Base-by-base conservation (phyloP, 2,888 invertebrate genomes). In the Blastobasis adustella region DNA sequence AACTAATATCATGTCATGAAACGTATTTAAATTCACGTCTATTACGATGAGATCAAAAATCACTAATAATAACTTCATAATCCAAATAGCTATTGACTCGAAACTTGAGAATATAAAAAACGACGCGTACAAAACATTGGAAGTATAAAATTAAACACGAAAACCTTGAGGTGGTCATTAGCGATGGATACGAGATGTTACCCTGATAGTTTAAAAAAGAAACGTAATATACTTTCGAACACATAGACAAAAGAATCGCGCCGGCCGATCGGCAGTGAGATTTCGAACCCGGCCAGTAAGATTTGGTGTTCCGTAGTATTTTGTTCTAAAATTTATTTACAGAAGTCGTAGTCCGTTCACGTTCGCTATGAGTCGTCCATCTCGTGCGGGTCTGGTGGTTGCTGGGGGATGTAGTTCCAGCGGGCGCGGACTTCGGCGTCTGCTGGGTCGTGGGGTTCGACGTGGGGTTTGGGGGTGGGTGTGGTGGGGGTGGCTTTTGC, bases 381-480 rank as follows among this genome's bases (percentile, higher is more conserved):
- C 54, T 87, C 87, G 64, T 84, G 83, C 0, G 87, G 87, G 58
- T 87, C 86, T 56, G 87, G 86, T 7, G 86, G 87, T 50, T 89
- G 86, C 49, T 87, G 85, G 2, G 89, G 86, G 64, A 88, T 88
- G 72, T 88, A 87, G 79, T 89, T 87, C 83, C 88, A 89, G 52
- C 89, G 71, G 65, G 89, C 88, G 62, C 77, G 75, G 55, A 89
- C 89, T 46, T 86, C 82, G 1, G 68, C 63, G 46, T 67, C 60
- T 37, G 70, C 67, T 4, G 66, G 56, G 39, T 65, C 56, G 4
- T 62, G 47, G 45, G 66, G 52, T 23, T 23, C 23, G 23, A 23
- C 23, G 23, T 23, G 23, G 1, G 23, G 23, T 23, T 23, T 23
- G 9, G 66, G 53, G 40, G 69, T 59, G 10, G 64, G 58, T 7